Evolutionary conservation across 64 coral and sea anemone species (phyloP).

Genomic region (Montipora sp.): DNA sequence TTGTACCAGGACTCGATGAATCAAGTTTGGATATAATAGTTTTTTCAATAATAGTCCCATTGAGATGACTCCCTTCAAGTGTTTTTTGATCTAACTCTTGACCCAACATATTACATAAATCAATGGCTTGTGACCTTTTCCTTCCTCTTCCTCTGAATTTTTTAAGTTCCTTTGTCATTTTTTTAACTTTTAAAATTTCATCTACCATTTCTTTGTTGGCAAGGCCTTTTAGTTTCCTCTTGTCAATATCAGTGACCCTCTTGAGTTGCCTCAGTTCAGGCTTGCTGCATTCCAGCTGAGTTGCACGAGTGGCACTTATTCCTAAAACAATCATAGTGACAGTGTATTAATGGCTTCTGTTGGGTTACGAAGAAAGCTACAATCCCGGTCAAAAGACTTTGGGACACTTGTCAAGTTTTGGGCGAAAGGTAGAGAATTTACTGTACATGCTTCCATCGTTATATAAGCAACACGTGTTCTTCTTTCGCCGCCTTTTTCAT

Average conservation of each 20-base stretch:
- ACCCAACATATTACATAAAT: constrained; percentile 20
- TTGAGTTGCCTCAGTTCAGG: constrained; percentile 45
- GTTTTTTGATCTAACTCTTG: constrained; percentile 19
- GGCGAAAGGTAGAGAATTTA: no score
- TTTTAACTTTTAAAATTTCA: constrained; percentile 73
- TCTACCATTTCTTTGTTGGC: constrained; percentile 66
- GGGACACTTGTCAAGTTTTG: no score
- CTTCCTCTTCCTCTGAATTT: constrained; percentile 60
- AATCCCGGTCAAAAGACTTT: no score
- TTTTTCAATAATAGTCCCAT: constrained; percentile 22
- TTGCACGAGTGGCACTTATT: constrained; percentile 17
- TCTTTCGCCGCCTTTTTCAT: no score
- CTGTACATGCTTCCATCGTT: no score
- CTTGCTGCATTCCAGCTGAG: constrained; percentile 28
- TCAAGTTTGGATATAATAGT: constrained; percentile 1
- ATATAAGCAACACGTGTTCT: no score
- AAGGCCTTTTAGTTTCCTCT: constrained; percentile 46
- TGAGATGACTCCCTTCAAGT: neutral
- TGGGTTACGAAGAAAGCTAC: no score
- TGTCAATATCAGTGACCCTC: constrained; percentile 59
- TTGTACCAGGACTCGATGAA: neutral
- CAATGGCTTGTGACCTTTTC: constrained; percentile 15
- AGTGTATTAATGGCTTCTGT: neutral
- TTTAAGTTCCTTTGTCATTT: constrained; percentile 62
- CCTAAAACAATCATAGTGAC: neutral